Conservation (phyloP, 2,888 invertebrate species). For the Graphium colonna region DNA sequence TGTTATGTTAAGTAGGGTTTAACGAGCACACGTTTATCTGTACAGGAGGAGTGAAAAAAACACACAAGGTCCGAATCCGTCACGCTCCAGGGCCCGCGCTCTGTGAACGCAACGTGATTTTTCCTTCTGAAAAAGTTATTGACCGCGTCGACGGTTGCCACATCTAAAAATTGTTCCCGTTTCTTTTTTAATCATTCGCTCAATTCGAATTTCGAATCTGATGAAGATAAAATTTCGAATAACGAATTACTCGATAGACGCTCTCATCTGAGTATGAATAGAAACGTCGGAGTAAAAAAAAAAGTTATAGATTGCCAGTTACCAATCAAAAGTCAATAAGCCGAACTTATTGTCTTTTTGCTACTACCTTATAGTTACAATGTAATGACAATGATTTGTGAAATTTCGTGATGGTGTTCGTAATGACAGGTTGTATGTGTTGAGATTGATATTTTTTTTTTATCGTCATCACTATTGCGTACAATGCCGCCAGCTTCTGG, state of each 20-base stretch:
- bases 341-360: slow-evolving; percentile 24
- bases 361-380: slow-evolving; percentile 18
- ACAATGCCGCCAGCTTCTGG: slow-evolving; percentile 1
- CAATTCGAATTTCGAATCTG: slow-evolving; percentile 15
- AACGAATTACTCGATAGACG: slow-evolving; percentile 5
- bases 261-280: slow-evolving; percentile 13
- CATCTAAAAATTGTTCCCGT: slow-evolving; percentile 10
- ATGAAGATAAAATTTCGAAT: slow-evolving; percentile 15
- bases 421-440: slow-evolving; percentile 28
- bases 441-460: slow-evolving; percentile 10
- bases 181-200: slow-evolving; percentile 7
- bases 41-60: slow-evolving; percentile 1
- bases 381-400: slow-evolving; percentile 61
- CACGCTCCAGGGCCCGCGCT: slow-evolving; percentile 10
- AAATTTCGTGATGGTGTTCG: slow-evolving; percentile 44
- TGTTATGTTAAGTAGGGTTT: slow-evolving; percentile 23
- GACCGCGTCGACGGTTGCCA: slow-evolving; percentile 16
- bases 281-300: slow-evolving; percentile 10
- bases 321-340: slow-evolving; percentile 21
- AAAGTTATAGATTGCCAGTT: slow-evolving; percentile 14
- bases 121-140: slow-evolving; percentile 22
- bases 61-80: slow-evolving; percentile 15
- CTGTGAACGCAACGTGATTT: slow-evolving; percentile 14
- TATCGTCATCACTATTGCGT: slow-evolving; percentile 2
- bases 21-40: slow-evolving; percentile 22